Conservation (phyloP, 2,797 vertebrate species). For the Garrulus glandarius region DNA sequence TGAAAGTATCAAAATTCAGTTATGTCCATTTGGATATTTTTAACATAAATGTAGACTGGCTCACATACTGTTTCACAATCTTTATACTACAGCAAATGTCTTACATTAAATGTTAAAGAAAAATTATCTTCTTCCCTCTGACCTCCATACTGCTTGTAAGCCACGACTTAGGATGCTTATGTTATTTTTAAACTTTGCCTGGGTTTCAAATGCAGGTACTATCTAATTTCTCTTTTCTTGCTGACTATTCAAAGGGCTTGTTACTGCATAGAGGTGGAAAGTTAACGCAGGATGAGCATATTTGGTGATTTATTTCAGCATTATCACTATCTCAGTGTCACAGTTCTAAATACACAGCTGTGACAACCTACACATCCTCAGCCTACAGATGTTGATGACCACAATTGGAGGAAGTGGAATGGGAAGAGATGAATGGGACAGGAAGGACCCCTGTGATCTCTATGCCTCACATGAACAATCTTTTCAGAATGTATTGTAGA, state of each 20-base stretch:
- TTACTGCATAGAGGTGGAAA: neutral
- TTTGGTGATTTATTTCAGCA: neutral
- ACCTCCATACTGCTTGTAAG: neutral
- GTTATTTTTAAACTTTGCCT: neutral
- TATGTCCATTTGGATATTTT: neutral
- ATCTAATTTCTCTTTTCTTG: neutral
- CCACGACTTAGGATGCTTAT: rapidly evolving
- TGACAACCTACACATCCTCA: neutral
- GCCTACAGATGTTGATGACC: neutral
- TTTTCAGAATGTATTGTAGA: neutral
- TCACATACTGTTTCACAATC: neutral
- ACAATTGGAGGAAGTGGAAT: neutral
- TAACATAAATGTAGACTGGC: neutral
- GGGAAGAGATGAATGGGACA: neutral
- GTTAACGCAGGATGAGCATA: neutral
- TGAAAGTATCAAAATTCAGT: neutral
- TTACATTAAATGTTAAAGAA: neutral
- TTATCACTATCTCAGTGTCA: neutral
- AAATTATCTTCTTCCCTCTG: neutral
- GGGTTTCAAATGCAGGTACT: neutral
- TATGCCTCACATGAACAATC: rapidly evolving
- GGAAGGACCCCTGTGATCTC: neutral
- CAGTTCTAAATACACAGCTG: neutral
- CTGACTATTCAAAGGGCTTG: neutral
- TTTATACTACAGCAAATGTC: neutral